Evolutionary conservation across 2,113 vertebrate genomes (phyloP).

Genomic region (Apistogramma diplotaenia): DNA sequence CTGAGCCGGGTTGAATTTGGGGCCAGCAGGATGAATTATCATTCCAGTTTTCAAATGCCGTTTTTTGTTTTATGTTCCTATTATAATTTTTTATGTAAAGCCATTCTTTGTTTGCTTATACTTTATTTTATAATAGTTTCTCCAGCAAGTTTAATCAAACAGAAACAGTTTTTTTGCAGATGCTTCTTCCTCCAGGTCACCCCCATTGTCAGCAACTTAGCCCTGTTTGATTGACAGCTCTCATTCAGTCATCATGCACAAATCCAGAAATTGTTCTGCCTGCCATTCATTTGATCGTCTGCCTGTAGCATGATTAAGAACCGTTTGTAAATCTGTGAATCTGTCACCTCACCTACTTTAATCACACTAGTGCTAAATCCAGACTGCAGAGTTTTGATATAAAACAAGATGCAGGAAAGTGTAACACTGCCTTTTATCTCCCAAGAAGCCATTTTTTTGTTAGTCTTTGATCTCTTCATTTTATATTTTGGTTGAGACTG

Average conservation of each 20-base stretch:
- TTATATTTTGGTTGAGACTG: constrained; percentile 15
- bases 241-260: constrained; percentile 41
- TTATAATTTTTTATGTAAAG: background rate
- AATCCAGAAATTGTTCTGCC: background rate
- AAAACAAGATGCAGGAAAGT: constrained; percentile 4
- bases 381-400: background rate
- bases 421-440: background rate
- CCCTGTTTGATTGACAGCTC: constrained; percentile 15
- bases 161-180: background rate
- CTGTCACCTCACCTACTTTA: background rate
- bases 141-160: background rate
- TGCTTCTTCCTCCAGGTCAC: background rate
- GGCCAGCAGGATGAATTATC: background rate
- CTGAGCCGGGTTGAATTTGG: background rate
- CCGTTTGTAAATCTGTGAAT: background rate
- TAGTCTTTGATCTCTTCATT: background rate
- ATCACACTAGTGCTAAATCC: background rate
- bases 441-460: background rate
- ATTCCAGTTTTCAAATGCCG: background rate
- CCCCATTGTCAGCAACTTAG: background rate
- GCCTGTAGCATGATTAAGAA: background rate
- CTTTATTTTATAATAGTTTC: background rate
- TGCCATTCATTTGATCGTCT: constrained; percentile 19
- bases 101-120: background rate
- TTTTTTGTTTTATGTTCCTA: background rate